Conservation (phyloP, 2,113 vertebrate genomes). For the Cinclus mexicanus region DNA sequence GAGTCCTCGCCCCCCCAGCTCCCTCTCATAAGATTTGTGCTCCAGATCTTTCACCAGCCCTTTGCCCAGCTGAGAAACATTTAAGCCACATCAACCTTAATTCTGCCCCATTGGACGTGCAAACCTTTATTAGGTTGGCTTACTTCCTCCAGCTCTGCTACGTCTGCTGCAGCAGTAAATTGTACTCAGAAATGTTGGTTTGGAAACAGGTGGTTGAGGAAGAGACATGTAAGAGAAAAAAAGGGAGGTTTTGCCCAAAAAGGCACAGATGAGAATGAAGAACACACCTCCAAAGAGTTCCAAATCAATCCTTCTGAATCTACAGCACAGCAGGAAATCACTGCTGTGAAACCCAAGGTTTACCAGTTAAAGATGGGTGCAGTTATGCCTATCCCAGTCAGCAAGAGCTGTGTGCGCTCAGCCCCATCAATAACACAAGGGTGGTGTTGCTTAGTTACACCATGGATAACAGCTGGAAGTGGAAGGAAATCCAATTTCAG, state of each 20-base stretch:
- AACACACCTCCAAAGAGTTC: neutral
- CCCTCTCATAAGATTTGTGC: neutral
- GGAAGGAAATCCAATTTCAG: conserved; percentile 1
- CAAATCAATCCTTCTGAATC: neutral
- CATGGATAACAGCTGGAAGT: neutral
- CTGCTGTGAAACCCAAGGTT: neutral
- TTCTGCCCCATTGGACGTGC: neutral
- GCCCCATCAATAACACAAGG: neutral
- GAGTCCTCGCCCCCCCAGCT: rapidly evolving
- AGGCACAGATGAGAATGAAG: neutral
- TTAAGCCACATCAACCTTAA: neutral
- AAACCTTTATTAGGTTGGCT: neutral
- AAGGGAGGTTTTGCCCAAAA: neutral
- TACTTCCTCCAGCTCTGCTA: neutral
- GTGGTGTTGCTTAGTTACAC: neutral
- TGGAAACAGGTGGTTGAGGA: neutral
- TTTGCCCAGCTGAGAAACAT: neutral
- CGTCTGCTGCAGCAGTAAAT: neutral
- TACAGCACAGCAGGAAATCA: neutral
- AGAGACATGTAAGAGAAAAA: neutral
- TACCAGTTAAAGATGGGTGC: neutral
- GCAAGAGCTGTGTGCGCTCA: neutral
- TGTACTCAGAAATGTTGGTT: neutral
- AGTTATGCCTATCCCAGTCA: neutral
- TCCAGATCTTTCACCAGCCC: neutral